Evolutionary conservation across 2,888 invertebrate genomes (phyloP), one percentile per base, ranked within the genome.

Genomic region (Beris chalybata): DNA sequence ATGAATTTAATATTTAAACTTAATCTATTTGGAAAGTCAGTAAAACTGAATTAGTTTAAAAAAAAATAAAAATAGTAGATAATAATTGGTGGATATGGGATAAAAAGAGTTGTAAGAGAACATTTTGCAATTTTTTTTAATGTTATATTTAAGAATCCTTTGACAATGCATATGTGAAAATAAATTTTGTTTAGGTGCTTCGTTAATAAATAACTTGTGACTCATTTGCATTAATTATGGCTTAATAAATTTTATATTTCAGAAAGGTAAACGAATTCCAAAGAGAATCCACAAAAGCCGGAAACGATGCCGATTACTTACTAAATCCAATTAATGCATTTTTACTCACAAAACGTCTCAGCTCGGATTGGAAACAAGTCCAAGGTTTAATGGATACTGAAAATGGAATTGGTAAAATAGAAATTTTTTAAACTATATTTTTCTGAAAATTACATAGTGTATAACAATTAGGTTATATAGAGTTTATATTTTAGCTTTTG

Each of bases 311-410:
- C 31, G 86, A 87, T 69, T 93, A 92, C 75, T 82, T 94, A 72
- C 86, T 90, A 1, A 93, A 96, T 79, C 96, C 97, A 0, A 90
- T 97, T 72, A 95, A 94, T 78, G 93, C 95, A 1, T 97, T 38
- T 38, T 38, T 38, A 4, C 38, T 38, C 9, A 38, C 38, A 38
- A 38, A 38, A 38, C 38, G 94, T 73, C 84, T 97, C 74, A 93
- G 94, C 1, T 86, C 89, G 3, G 96, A 97, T 80, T 92, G 95
- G 90, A 87, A 71, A 86, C 50, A 38, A 1, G 22, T 92, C 55
- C 89, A 91, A 76, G 80, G 85, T 64, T 82, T 87, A 69, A 89
- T 94, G 75, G 83, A 84, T 66, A 83, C 83, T 68, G 85, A 87
- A 73, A 79, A 85, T 58, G 84, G 85, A 64, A 79, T 83, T 77